phyloP scores from a whole-genome alignment of 2,797 vertebrate species.

The Salarias fasciatus region DNA sequence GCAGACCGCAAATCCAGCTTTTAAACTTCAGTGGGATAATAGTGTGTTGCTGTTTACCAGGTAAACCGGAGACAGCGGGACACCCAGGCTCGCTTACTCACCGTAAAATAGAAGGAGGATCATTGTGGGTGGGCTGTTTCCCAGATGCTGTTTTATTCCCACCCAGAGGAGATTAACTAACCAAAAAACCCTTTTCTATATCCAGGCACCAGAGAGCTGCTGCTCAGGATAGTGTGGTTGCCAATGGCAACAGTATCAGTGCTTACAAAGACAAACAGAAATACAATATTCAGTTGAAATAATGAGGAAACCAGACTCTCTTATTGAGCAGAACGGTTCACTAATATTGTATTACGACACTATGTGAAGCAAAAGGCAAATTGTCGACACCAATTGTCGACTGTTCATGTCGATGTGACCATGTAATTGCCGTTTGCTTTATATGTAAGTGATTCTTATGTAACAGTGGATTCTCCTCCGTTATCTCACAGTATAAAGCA shows the following conservation, averaged over 20 bases:
- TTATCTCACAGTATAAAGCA: too few relatives aligned
- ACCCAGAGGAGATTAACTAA: conserved; percentile 74
- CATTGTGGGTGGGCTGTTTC: conserved; percentile 65
- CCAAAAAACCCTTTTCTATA: conserved; percentile 66
- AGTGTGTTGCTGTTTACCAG: conserved; percentile 39
- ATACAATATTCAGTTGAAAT: conserved; percentile 65
- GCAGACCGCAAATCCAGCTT: conserved; percentile 7
- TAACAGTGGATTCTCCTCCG: conserved; percentile 6
- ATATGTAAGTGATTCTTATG: too few relatives aligned
- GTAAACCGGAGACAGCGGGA: conserved; percentile 46
- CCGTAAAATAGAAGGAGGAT: conserved; percentile 58
- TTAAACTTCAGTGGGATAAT: conserved; percentile 8
- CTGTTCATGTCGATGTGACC: conserved; percentile 3
- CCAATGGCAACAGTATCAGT: conserved; percentile 78
- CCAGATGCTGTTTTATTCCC: conserved; percentile 70
- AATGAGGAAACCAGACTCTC: conserved; percentile 41
- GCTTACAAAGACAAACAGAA: conserved; percentile 74
- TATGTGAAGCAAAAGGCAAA: conserved; percentile 1
- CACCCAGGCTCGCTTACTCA: conserved; percentile 43
- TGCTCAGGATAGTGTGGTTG: conserved; percentile 73
- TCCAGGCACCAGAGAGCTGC: conserved; percentile 65
- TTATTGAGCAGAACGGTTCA: conserved; percentile 29
- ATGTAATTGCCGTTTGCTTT: neutral
- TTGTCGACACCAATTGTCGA: neutral
- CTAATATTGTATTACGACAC: conserved; percentile 10